Percentiles rank a stretch among this genome's conserved stretches.
These are phyloP conservation scores for Hyles lineata DNA, from an alignment of 2,888 invertebrate species.

Conservation along the genomic window DNA sequence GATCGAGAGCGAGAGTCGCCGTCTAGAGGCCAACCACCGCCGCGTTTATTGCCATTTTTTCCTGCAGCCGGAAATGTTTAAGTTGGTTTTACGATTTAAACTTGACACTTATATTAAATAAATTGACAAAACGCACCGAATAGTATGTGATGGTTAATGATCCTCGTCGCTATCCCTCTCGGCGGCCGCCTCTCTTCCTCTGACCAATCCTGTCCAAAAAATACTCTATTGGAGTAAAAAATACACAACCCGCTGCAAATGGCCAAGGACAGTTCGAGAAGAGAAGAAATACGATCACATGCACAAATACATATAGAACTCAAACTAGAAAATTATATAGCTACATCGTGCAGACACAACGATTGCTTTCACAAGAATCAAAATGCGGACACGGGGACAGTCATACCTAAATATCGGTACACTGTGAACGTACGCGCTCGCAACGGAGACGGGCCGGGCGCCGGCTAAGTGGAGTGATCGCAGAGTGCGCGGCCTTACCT, in stretches of 20 bases:
- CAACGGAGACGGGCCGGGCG: conserved; percentile 13
- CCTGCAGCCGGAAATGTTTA: conserved; percentile 53
- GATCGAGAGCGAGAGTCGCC: conserved; percentile 79
- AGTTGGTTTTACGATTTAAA: neutral
- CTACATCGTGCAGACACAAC: conserved; percentile 50
- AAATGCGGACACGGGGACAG: conserved; percentile 34
- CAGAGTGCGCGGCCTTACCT: conserved; percentile 79
- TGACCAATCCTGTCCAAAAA: conserved; percentile 76
- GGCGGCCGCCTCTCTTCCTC: conserved; percentile 83
- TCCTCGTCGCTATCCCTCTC: conserved; percentile 83
- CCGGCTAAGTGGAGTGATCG: conserved; percentile 20
- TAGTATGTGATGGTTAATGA: conserved; percentile 83
- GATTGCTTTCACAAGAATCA: conserved; percentile 28
- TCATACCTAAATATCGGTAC: conserved; percentile 8
- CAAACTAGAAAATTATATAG: conserved; percentile 37
- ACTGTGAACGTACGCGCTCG: neutral
- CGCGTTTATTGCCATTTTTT: conserved; percentile 80
- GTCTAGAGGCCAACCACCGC: conserved; percentile 74
- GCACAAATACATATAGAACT: conserved; percentile 39
- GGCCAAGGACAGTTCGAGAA: neutral
- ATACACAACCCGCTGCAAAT: neutral
- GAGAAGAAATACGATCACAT: conserved; percentile 34
- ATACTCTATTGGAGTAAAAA: neutral
- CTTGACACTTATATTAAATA: conserved; percentile 28
- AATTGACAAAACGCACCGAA: conserved; percentile 66